These are phyloP conservation scores for Pangasius djambal DNA, from an alignment of 2,797 vertebrate genomes.

Conservation along the genomic window DNA sequence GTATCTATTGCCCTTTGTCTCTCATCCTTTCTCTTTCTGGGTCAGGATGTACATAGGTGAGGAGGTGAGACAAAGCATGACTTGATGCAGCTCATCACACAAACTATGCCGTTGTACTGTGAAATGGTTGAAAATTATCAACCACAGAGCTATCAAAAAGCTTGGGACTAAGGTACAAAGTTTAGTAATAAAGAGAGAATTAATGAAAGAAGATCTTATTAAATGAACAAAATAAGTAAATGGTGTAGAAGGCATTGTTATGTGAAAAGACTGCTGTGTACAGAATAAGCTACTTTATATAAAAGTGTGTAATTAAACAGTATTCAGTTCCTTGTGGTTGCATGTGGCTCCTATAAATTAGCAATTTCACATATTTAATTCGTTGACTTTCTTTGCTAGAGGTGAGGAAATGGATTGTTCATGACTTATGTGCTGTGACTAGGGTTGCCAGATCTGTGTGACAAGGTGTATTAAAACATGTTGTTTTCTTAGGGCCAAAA, in stretches of 20 bases:
- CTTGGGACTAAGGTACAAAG: not conserved
- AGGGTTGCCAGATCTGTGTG: not conserved
- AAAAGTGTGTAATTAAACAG: conserved; percentile 4
- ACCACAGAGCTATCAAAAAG: no score
- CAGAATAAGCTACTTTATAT: not conserved
- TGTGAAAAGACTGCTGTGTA: not conserved
- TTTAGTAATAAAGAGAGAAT: not conserved
- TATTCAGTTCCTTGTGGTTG: not conserved
- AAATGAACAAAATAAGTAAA: not conserved
- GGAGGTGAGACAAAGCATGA: not conserved
- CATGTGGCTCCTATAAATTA: not conserved
- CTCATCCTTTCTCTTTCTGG: not conserved
- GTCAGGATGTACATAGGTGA: not conserved
- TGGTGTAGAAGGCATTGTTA: not conserved
- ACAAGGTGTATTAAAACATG: not conserved
- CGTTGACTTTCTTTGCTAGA: not conserved
- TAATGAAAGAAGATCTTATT: not conserved
- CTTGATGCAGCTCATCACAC: not conserved
- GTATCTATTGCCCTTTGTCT: conserved; percentile 32
- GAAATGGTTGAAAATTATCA: not conserved
- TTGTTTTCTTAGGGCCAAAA: conserved; percentile 1
- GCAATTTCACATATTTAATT: not conserved
- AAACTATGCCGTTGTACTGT: not conserved
- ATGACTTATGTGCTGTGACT: not conserved
- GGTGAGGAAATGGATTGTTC: not conserved